A percentile compares a stretch with the other conserved stretches of the same genome.
These are phyloP conservation scores for Pocillopora meandrina DNA, from an alignment of 92 coral and sea anemone genomes.

Conservation along the genomic window DNA sequence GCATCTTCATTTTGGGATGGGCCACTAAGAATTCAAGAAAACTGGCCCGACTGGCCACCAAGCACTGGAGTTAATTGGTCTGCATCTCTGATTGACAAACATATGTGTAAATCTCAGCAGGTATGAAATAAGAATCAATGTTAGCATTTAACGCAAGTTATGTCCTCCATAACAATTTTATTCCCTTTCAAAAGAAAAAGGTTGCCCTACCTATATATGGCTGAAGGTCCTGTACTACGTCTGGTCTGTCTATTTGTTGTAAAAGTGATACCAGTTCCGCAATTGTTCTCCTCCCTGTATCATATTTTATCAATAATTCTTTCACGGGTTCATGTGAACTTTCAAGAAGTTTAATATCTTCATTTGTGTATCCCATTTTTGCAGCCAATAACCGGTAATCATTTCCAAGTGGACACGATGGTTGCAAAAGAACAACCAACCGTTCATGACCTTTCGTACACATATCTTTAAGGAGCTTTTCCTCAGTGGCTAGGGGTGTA, in stretches of 20 bases:
- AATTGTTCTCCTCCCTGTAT: conserved; percentile 39
- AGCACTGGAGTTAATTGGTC: no score
- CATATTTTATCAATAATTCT: conserved; percentile 43
- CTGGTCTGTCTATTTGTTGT: conserved; percentile 59
- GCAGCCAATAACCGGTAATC: conserved; percentile 79
- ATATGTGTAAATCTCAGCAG: no score
- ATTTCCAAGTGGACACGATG: conserved; percentile 23
- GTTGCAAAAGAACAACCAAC: conserved; percentile 58
- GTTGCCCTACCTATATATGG: conserved; percentile 55
- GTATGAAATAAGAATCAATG: no score
- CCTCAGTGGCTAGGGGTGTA: neutral
- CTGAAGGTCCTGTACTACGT: conserved; percentile 74
- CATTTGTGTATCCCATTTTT: conserved; percentile 59
- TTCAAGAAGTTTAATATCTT: conserved; percentile 52
- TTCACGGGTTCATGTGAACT: conserved; percentile 66
- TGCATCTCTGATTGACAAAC: no score
- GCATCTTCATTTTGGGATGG: no score
- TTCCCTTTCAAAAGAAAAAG: neutral
- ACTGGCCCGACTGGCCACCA: no score
- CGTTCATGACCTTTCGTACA: conserved; percentile 52
- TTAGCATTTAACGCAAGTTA: no score
- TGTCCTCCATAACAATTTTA: no score
- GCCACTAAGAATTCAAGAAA: no score
- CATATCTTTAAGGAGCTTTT: conserved; percentile 74
- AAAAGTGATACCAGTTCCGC: conserved; percentile 56